Percentiles rank a stretch among this genome's conserved stretches.
Conservation (phyloP, 2,888 invertebrate genomes). For the Cerceris rybyensis region DNA sequence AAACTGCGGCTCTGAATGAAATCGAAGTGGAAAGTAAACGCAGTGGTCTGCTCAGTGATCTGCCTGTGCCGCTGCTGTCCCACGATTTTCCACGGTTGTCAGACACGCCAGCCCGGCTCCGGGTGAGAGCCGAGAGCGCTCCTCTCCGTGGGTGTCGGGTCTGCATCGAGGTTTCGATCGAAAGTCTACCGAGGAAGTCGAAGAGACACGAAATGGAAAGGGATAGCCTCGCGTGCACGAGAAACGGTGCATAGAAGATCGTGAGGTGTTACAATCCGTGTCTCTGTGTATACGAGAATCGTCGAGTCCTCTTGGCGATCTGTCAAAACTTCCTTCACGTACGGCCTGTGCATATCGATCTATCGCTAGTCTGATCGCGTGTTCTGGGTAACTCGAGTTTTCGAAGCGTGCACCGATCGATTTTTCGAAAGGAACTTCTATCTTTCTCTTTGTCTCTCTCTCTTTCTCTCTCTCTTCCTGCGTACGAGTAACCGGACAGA, state of each 20-base stretch:
- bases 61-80: conserved; percentile 15
- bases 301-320: conserved; percentile 8
- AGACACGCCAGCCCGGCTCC: conserved; percentile 38
- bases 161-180: conserved; percentile 22
- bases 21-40: conserved; percentile 40
- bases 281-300: conserved; percentile 1
- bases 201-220: conserved; percentile 38
- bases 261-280: not conserved
- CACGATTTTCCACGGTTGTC: conserved; percentile 35
- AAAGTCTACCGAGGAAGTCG: not conserved
- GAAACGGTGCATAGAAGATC: conserved; percentile 9
- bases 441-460: conserved; percentile 4
- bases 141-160: conserved; percentile 27
- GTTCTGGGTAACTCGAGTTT: not conserved
- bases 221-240: conserved; percentile 7
- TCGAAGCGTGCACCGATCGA: conserved; percentile 42
- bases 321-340: conserved; percentile 30
- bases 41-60: conserved; percentile 23
- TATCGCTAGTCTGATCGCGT: conserved; percentile 25
- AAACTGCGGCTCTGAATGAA: conserved; percentile 35
- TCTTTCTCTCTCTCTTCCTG: not conserved
- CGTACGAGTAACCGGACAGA: not conserved
- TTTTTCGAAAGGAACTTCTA: conserved; percentile 26
- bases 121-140: conserved; percentile 12
- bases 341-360: conserved; percentile 10